phyloP scores from a whole-genome alignment of 2,797 vertebrate species.

The Gadopsis bispinosus region DNA sequence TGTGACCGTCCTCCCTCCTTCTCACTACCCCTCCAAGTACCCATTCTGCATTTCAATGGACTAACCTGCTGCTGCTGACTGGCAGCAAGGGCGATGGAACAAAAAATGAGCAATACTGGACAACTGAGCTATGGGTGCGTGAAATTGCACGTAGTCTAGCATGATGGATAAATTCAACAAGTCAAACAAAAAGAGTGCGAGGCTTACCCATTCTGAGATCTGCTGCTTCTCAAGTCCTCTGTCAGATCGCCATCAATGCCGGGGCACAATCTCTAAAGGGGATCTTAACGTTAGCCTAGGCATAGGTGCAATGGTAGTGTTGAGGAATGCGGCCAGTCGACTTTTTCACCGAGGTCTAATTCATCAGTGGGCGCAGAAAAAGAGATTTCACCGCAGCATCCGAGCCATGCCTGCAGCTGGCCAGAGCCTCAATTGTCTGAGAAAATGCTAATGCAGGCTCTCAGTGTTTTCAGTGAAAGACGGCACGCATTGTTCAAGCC shows the following conservation, averaged over 20 bases:
- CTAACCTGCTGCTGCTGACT: conserved; percentile 82
- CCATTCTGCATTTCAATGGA: conserved; percentile 87
- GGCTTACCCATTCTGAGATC: conserved; percentile 90
- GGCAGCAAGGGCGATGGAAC: conserved; percentile 81
- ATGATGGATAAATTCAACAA: conserved; percentile 86
- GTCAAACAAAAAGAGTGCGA: conserved; percentile 82
- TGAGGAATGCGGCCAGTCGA: conserved; percentile 86
- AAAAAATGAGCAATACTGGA: conserved; percentile 68
- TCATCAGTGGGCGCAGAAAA: conserved; percentile 81
- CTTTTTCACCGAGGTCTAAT: conserved; percentile 85
- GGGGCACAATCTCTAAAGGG: conserved; percentile 82
- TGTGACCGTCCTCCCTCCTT: conserved; percentile 84
- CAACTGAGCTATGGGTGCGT: conserved; percentile 55
- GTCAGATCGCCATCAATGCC: conserved; percentile 88
- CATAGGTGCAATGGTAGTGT: conserved; percentile 87
- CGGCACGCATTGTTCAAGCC: conserved; percentile 87
- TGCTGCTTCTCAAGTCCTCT: conserved; percentile 84
- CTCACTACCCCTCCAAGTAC: conserved; percentile 77
- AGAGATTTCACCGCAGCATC: conserved; percentile 86
- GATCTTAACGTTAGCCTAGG: conserved; percentile 84
- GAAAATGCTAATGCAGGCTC: conserved; percentile 87
- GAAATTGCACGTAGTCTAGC: conserved; percentile 63
- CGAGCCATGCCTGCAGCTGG: conserved; percentile 87
- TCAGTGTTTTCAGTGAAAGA: conserved; percentile 87
- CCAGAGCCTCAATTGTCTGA: conserved; percentile 85